Evolutionary conservation across 2,888 invertebrate species (phyloP).

Genomic region (Cephus nigrinus): DNA sequence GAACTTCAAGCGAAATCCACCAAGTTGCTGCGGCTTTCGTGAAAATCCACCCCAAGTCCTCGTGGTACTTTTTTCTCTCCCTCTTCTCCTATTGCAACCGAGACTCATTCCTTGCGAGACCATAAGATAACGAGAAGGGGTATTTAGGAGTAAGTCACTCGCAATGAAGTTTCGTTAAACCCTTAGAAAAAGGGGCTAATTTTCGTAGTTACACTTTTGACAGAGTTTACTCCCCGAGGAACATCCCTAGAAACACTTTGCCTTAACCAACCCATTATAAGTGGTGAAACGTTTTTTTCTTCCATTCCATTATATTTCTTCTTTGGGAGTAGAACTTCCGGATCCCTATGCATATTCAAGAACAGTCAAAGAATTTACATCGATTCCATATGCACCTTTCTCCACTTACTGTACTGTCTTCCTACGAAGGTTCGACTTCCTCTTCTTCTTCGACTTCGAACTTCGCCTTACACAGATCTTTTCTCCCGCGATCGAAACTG

Average conservation of each 20-base stretch:
- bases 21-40: neutral
- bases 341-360: neutral
- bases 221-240: neutral
- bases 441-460: neutral
- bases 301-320: neutral
- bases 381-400: neutral
- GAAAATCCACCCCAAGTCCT: neutral
- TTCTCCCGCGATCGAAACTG: neutral
- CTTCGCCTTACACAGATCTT: neutral
- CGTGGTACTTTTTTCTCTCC: neutral
- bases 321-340: neutral
- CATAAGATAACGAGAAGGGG: neutral
- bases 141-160: neutral
- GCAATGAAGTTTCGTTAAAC: neutral
- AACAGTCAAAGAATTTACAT: neutral
- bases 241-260: neutral
- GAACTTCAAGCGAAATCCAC: neutral
- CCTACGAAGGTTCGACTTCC: neutral
- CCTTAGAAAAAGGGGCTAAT: neutral
- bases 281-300: neutral
- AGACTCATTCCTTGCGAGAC: neutral
- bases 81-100: neutral
- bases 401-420: neutral
- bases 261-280: neutral
- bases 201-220: neutral